These are phyloP conservation scores for Scaptomyza caliginosa DNA, from an alignment of 2,888 invertebrate genomes.

Conservation along the genomic window DNA sequence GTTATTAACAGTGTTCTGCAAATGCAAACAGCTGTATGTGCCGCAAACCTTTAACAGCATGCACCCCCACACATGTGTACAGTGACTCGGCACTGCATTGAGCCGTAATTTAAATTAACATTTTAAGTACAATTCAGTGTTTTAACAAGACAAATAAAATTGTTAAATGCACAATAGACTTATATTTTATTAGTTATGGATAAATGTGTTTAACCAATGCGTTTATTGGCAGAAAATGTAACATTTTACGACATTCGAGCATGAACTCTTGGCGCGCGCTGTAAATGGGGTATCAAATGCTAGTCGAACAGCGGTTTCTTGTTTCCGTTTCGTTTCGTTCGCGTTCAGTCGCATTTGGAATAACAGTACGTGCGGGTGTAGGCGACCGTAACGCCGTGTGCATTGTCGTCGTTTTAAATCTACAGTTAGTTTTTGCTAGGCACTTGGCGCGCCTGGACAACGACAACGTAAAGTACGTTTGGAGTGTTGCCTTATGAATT, in stretches of 20 bases:
- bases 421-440: constrained; percentile 65
- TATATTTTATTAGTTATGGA: neutral
- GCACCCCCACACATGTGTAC: constrained; percentile 1
- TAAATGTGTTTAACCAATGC: neutral
- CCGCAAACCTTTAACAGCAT: constrained; percentile 11
- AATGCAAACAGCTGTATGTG: constrained; percentile 6
- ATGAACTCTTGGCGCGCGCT: constrained; percentile 32
- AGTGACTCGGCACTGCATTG: neutral
- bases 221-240: neutral
- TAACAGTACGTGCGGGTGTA: constrained; percentile 60
- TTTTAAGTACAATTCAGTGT: no score
- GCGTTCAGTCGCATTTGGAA: constrained; percentile 46
- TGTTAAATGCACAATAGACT: neutral
- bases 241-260: neutral
- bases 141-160: neutral
- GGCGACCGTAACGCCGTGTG: constrained; percentile 19
- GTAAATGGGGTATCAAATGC: constrained; percentile 43
- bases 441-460: constrained; percentile 60
- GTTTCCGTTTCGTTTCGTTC: constrained; percentile 58
- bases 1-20: constrained; percentile 9
- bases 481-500: constrained; percentile 28
- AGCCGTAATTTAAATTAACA: neutral
- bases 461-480: constrained; percentile 47
- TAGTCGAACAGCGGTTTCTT: constrained; percentile 50
- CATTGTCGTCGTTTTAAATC: constrained; percentile 30